Percentiles rank a stretch among this genome's conserved stretches.
Conservation (phyloP, 2,888 invertebrate species). For the Tuberolachnus salignus region DNA sequence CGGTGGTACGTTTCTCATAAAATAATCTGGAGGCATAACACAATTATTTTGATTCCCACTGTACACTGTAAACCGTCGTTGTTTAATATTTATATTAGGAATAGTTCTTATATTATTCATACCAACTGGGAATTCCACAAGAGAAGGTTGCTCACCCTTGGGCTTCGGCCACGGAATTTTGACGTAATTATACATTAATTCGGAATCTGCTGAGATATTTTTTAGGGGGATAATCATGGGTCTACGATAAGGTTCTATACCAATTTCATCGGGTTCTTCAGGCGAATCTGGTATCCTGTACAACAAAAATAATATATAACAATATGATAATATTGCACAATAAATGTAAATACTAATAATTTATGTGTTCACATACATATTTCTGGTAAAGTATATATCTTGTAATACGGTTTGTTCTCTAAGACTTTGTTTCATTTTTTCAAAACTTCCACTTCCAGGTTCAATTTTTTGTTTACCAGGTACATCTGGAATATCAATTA, state of each 20-base stretch:
- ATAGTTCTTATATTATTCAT: slow-evolving; percentile 46
- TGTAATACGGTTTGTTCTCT: slow-evolving; percentile 82
- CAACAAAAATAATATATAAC: slow-evolving; percentile 8
- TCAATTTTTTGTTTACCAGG: slow-evolving; percentile 65
- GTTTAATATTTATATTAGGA: slow-evolving; percentile 44
- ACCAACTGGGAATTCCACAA: slow-evolving; percentile 23
- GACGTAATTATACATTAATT: slow-evolving; percentile 78
- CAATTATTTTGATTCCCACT: slow-evolving; percentile 40
- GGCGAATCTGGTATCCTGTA: slow-evolving; percentile 81
- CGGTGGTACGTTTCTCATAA: slow-evolving; percentile 33
- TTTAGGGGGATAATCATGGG: slow-evolving; percentile 86
- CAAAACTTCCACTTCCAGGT: slow-evolving; percentile 80
- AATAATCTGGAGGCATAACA: slow-evolving; percentile 35
- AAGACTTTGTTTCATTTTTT: slow-evolving; percentile 84
- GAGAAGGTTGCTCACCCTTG: slow-evolving; percentile 64
- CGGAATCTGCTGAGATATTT: slow-evolving; percentile 79
- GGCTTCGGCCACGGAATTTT: slow-evolving; percentile 84
- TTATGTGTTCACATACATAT: slow-evolving; percentile 57
- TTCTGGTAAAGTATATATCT: slow-evolving; percentile 78
- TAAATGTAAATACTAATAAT: not conserved
- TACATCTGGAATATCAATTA: slow-evolving; percentile 70
- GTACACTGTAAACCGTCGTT: slow-evolving; percentile 23
- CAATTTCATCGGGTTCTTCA: slow-evolving; percentile 80
- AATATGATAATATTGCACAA: not conserved
- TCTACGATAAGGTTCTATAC: slow-evolving; percentile 76